Percentiles rank a stretch among this genome's conserved stretches.
phyloP scores from a whole-genome alignment of 1,140 invertebrate genomes.

The Drosophila ficusphila region DNA sequence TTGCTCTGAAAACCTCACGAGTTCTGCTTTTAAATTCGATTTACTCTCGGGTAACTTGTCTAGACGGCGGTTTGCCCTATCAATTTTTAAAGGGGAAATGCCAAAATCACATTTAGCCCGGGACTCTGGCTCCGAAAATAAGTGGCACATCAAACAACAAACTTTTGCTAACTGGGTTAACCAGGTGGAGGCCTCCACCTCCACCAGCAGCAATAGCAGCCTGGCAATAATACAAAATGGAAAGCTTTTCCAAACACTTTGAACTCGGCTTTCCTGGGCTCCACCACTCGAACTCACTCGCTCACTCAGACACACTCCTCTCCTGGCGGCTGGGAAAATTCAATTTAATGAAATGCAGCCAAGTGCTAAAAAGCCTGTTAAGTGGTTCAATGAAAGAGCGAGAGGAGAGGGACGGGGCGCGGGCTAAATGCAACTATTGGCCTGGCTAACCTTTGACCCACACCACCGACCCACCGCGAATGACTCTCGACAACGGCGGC shows the following conservation, averaged over 20 bases:
- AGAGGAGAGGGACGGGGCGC: not conserved
- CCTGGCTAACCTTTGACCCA: conserved; percentile 43
- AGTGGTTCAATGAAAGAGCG: conserved; percentile 27
- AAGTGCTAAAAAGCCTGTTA: conserved; percentile 63
- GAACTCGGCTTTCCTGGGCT: conserved; percentile 18
- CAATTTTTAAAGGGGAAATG: conserved; percentile 17
- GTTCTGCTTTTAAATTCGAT: not conserved
- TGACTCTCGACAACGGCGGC: not conserved
- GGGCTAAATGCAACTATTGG: conserved; percentile 18
- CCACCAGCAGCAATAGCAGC: conserved; percentile 1
- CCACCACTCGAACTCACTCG: conserved; percentile 19
- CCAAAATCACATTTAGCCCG: conserved; percentile 36
- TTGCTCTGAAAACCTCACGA: not conserved
- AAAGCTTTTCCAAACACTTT: conserved; percentile 50
- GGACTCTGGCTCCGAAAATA: conserved; percentile 32
- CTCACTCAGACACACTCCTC: conserved; percentile 29
- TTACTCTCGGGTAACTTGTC: conserved; percentile 19
- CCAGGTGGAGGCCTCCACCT: conserved; percentile 33
- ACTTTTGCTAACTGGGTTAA: conserved; percentile 64
- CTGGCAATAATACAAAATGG: conserved; percentile 58
- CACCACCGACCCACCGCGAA: conserved; percentile 4
- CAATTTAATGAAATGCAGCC: conserved; percentile 68
- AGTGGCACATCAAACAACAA: conserved; percentile 70
- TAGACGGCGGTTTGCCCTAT: conserved; percentile 14
- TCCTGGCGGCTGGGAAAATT: conserved; percentile 41